Percentiles rank a stretch among this genome's conserved stretches.
Conservation (phyloP, 2,888 invertebrate species). For the Argynnis bischoffii region DNA sequence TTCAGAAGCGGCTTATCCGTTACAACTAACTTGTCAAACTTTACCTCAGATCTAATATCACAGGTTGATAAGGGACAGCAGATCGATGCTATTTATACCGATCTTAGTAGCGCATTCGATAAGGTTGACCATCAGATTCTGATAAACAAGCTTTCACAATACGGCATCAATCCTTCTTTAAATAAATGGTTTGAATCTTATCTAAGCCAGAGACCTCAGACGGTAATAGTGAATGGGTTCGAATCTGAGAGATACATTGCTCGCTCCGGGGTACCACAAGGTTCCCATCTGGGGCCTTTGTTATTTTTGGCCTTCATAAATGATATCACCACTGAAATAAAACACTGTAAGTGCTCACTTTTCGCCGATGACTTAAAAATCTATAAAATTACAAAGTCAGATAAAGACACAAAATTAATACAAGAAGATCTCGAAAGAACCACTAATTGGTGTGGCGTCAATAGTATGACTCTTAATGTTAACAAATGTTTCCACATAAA, state of each 20-base stretch:
- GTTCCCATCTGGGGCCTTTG: slow-evolving; percentile 35
- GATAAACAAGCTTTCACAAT: not conserved
- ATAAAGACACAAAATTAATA: slow-evolving; percentile 17
- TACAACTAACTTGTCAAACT: slow-evolving; percentile 21
- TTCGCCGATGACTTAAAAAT: slow-evolving; percentile 41
- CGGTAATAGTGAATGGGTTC: slow-evolving; percentile 31
- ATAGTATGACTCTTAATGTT: slow-evolving; percentile 30
- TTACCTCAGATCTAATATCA: not conserved
- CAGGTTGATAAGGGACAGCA: slow-evolving; percentile 21
- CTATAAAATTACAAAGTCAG: slow-evolving; percentile 17
- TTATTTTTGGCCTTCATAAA: slow-evolving; percentile 34
- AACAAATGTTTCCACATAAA: slow-evolving; percentile 32
- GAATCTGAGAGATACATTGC: slow-evolving; percentile 24
- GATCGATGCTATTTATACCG: slow-evolving; percentile 29
- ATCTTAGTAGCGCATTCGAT: slow-evolving; percentile 33
- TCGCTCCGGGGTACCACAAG: slow-evolving; percentile 37
- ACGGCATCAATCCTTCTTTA: slow-evolving; percentile 24
- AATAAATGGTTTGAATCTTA: slow-evolving; percentile 33
- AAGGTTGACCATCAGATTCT: slow-evolving; percentile 21
- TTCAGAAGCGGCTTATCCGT: slow-evolving; percentile 11
- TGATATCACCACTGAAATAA: slow-evolving; percentile 20
- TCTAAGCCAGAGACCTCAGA: slow-evolving; percentile 23
- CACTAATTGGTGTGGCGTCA: slow-evolving; percentile 26
- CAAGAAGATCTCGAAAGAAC: slow-evolving; percentile 31
- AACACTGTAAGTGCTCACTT: slow-evolving; percentile 23